Evolutionary conservation across 2,888 invertebrate genomes (phyloP), one percentile per base, ranked within the genome.

Genomic region (Parelbella ahira): DNA sequence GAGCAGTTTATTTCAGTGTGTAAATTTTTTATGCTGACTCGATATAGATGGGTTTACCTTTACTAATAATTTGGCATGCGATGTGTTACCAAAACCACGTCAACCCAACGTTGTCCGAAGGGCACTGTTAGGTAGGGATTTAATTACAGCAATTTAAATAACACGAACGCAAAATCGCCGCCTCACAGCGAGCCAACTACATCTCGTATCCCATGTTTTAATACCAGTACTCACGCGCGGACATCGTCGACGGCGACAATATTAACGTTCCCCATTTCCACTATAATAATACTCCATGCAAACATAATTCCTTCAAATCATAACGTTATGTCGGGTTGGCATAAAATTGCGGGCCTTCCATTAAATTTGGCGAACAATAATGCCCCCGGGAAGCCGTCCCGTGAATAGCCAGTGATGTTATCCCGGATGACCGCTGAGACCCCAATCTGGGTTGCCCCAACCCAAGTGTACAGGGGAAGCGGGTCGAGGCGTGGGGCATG

Each of bases 301-400:
- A 19, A 34, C 13, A 39, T 39, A 42, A 52, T 52, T 41, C 46
- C 37, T 46, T 42, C 39, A 46, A 53, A 54, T 53, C 50, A 51
- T 53, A 48, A 47, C 47, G 49, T 51, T 50, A 53, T 51, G 52
- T 45, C 50, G 58, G 58, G 54, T 52, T 54, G 54, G 55, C 56
- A 60, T 56, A 55, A 58, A 58, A 58, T 56, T 59, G 50, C 39
- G 58, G 32, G 32, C 58, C 64, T 71, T 68, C 67, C 71, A 72
- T 73, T 70, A 74, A 73, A 75, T 74, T 72, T 73, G 64, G 56
- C 58, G 53, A 59, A 69, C 73, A 71, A 73, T 66, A 67, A 67
- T 62, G 56, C 63, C 59, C 56, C 42, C 44, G 61, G 64, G 61
- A 58, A 44, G 45, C 53, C 49, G 50, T 46, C 49, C 61, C 51